phyloP scores from a whole-genome alignment of 2,888 invertebrate species.

The Merodon equestris region DNA sequence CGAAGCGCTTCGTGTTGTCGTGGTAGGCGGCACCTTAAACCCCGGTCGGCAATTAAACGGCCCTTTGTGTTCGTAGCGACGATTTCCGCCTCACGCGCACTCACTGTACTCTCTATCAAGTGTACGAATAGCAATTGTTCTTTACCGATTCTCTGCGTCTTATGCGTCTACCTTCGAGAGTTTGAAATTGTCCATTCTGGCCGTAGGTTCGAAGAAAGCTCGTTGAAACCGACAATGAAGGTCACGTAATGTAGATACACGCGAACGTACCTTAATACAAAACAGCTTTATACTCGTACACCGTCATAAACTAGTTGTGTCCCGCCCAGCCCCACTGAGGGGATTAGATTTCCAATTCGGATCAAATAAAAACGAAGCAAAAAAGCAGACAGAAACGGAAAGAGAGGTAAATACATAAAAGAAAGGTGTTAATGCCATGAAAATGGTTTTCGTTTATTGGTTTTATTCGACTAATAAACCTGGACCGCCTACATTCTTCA shows the following conservation, averaged over 20 bases:
- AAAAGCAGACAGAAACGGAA: conserved; percentile 10
- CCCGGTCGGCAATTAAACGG: conserved; percentile 28
- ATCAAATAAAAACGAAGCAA: conserved; percentile 37
- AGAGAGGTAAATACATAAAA: conserved; percentile 17
- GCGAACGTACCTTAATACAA: conserved; percentile 42
- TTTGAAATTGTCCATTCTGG: no score
- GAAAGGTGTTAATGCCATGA: conserved; percentile 59
- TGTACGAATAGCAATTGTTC: no score
- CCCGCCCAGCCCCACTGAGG: conserved; percentile 21
- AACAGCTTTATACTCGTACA: conserved; percentile 6
- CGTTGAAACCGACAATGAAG: conserved; percentile 24
- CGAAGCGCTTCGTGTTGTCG: conserved; percentile 14
- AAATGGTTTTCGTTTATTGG: conserved; percentile 49
- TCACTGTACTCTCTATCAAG: no score
- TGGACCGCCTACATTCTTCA: conserved; percentile 47
- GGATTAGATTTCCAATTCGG: conserved; percentile 48
- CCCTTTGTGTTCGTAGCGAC: conserved; percentile 40
- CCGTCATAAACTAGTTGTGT: conserved; percentile 21
- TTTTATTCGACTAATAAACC: conserved; percentile 38
- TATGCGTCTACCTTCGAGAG: no score
- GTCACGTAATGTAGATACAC: conserved; percentile 6
- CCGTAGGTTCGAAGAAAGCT: no score
- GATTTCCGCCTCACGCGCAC: no score
- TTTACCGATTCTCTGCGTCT: no score
- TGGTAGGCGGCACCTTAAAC: conserved; percentile 1